phyloP scores from a whole-genome alignment of 2,888 invertebrate species.

The Diabrotica balteata region DNA sequence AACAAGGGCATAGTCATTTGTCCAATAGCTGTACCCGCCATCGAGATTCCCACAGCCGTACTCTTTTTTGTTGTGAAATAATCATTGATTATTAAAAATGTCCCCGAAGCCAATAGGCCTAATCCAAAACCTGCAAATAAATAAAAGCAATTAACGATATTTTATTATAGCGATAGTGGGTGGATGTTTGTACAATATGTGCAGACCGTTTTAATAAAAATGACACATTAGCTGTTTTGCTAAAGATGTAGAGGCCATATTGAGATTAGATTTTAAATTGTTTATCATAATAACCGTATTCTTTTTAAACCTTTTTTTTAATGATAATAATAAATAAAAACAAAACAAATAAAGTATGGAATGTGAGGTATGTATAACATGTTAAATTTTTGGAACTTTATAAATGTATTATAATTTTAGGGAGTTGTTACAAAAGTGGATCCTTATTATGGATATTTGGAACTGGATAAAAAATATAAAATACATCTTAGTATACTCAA shows the following conservation, averaged over 20 bases:
- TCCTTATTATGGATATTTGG: slow-evolving; percentile 12
- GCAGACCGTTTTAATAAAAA: no score
- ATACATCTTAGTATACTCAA: not conserved
- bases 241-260: no score
- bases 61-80: slow-evolving; percentile 74
- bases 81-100: slow-evolving; percentile 75
- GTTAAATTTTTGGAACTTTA: not conserved
- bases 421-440: slow-evolving; percentile 15
- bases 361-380: slow-evolving; percentile 3
- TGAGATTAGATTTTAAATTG: no score
- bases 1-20: slow-evolving; percentile 78
- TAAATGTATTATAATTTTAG: not conserved
- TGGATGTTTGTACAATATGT: no score
- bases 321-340: no score
- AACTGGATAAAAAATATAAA: slow-evolving; percentile 10
- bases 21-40: slow-evolving; percentile 79
- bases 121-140: slow-evolving; percentile 67
- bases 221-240: no score
- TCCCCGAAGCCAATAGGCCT: slow-evolving; percentile 74
- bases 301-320: no score
- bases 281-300: no score
- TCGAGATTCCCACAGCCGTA: slow-evolving; percentile 76
- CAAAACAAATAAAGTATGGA: not conserved
- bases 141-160: not conserved
- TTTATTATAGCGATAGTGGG: no score